phyloP scores from a whole-genome alignment of 2,888 invertebrate genomes.

The Carpatolechia fugitivella region DNA sequence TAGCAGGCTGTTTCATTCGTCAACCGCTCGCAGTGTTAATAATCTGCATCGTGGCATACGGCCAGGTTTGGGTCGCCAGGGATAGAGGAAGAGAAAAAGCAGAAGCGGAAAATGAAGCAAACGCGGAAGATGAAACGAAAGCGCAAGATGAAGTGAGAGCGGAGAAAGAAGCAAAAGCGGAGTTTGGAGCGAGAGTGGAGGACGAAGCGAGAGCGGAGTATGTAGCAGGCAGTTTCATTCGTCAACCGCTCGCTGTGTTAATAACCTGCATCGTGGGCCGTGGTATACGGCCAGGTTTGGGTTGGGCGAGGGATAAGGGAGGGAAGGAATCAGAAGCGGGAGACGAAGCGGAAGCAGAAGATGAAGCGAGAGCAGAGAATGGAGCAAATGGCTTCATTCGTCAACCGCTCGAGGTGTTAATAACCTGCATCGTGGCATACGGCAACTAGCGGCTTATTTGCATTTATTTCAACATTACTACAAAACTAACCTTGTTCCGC shows the following conservation, averaged over 20 bases:
- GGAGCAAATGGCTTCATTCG: too few relatives aligned
- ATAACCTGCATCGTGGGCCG: constrained; percentile 64
- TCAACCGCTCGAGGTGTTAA: constrained; percentile 64
- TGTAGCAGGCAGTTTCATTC: too few relatives aligned
- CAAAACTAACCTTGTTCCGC: background rate
- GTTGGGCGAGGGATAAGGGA: constrained; percentile 24
- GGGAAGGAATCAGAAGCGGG: constrained; percentile 24
- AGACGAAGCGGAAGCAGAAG: background rate
- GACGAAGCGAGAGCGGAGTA: too few relatives aligned
- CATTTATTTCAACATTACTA: too few relatives aligned
- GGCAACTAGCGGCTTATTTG: too few relatives aligned
- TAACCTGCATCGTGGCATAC: constrained; percentile 63
- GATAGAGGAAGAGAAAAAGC: constrained; percentile 23
- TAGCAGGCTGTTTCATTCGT: too few relatives aligned
- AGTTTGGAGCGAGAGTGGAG: too few relatives aligned
- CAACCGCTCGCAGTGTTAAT: constrained; percentile 65
- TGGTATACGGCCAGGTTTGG: constrained; percentile 62
- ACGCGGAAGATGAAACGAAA: background rate
- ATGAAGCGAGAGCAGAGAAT: too few relatives aligned
- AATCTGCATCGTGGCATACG: constrained; percentile 61
- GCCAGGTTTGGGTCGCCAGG: constrained; percentile 52
- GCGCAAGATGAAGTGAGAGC: background rate
- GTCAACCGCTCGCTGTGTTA: constrained; percentile 64
- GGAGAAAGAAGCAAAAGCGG: background rate
- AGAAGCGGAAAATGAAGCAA: constrained; percentile 3